Conservation (phyloP, 1,140 invertebrate genomes). For the Scaptomyza montana region DNA sequence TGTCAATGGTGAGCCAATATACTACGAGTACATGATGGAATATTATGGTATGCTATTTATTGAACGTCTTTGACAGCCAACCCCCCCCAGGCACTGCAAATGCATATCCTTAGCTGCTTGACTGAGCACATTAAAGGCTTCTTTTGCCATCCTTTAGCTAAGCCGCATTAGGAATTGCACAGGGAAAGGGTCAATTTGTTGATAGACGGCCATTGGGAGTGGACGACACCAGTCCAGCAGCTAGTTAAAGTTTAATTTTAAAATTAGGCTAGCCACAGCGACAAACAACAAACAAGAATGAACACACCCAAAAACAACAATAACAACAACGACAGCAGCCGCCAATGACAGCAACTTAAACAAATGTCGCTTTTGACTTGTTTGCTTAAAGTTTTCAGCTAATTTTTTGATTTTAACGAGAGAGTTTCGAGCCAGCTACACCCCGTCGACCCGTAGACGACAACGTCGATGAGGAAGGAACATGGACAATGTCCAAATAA, state of each 20-base stretch:
- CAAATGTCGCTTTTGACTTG: conserved; percentile 67
- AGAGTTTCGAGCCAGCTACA: conserved; percentile 63
- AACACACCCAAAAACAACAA: conserved; percentile 16
- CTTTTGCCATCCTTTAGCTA: not conserved
- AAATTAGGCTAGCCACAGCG: conserved; percentile 55
- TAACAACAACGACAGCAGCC: conserved; percentile 20
- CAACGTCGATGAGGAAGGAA: conserved; percentile 27
- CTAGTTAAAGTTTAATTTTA: conserved; percentile 71
- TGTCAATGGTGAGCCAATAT: conserved; percentile 73
- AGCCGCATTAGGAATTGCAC: conserved; percentile 1
- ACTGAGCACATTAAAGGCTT: conserved; percentile 37
- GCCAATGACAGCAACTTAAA: conserved; percentile 49
- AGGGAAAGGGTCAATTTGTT: not conserved
- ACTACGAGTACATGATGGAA: conserved; percentile 64
- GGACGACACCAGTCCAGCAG: conserved; percentile 3
- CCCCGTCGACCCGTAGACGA: conserved; percentile 1
- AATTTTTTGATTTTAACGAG: conserved; percentile 76
- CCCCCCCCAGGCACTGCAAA: conserved; percentile 1
- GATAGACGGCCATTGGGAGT: not conserved
- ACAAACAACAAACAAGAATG: conserved; percentile 12
- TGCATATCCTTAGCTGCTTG: conserved; percentile 16
- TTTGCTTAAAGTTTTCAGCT: conserved; percentile 71
- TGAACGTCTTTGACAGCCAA: conserved; percentile 68
- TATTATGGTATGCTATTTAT: conserved; percentile 80
- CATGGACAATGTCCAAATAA: conserved; percentile 69